A percentile compares a stretch with the other conserved stretches of the same genome.
phyloP scores from a whole-genome alignment of 92 coral and sea anemone genomes.

The Porites cylindrica region DNA sequence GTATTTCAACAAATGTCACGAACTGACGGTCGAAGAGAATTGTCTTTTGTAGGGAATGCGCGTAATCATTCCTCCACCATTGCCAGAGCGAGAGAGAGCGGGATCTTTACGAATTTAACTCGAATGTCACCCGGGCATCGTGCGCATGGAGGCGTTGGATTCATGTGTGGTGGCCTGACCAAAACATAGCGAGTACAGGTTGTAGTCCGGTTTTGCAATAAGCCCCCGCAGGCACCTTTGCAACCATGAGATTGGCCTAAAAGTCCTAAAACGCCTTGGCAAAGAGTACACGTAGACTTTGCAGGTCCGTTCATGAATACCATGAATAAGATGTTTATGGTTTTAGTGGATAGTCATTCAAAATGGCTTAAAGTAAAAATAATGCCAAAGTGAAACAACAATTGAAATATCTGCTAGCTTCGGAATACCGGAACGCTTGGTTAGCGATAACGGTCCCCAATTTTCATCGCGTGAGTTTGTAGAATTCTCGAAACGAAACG shows the following conservation, averaged over 20 bases:
- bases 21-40: constrained; percentile 26
- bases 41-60: constrained; percentile 45
- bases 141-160: constrained; percentile 50
- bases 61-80: constrained; percentile 7
- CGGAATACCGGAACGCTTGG: constrained; percentile 41
- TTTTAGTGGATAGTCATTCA: constrained; percentile 60
- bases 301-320: constrained; percentile 11
- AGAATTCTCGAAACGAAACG: constrained; percentile 36
- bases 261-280: not conserved
- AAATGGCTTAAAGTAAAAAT: constrained; percentile 67
- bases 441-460: constrained; percentile 44
- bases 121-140: constrained; percentile 53
- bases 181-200: constrained; percentile 5
- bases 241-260: constrained; percentile 19
- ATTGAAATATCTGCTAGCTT: constrained; percentile 43
- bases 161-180: constrained; percentile 67
- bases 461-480: constrained; percentile 53
- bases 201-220: constrained; percentile 2
- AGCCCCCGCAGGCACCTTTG: constrained; percentile 14
- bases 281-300: constrained; percentile 49
- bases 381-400: constrained; percentile 54
- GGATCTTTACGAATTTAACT: constrained; percentile 40
- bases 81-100: not conserved
- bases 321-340: constrained; percentile 30
- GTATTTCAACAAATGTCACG: constrained; percentile 27